These are phyloP conservation scores for Egretta garzetta DNA, from an alignment of 2,113 vertebrate species.

Conservation along the genomic window DNA sequence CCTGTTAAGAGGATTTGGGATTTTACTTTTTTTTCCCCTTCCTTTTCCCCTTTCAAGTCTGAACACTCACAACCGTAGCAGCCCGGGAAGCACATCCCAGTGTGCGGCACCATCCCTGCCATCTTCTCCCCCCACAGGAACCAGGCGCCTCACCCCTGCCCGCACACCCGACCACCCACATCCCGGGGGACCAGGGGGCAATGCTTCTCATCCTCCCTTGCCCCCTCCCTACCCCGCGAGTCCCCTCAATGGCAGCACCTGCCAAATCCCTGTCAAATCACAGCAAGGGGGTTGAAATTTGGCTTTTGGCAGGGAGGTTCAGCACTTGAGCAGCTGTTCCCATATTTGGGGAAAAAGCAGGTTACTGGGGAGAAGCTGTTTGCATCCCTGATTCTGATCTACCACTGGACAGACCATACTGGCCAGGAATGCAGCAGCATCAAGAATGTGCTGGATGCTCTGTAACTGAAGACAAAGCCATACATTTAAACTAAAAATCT, in stretches of 20 bases:
- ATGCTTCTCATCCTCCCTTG: fast-evolving
- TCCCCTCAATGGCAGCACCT: neutral
- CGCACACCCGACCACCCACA: fast-evolving
- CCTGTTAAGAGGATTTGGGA: neutral
- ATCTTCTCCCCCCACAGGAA: fast-evolving
- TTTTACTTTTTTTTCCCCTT: neutral
- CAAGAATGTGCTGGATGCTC: neutral
- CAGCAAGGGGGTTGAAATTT: neutral
- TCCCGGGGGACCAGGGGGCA: neutral
- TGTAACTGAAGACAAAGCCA: neutral
- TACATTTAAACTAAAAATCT: neutral
- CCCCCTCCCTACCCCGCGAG: neutral
- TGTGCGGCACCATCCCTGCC: fast-evolving
- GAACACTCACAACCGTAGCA: neutral
- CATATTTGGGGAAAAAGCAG: neutral
- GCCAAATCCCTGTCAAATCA: neutral
- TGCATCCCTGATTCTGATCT: neutral
- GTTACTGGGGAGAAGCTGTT: neutral
- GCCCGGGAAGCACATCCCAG: neutral
- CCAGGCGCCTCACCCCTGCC: fast-evolving
- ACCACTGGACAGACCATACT: fast-evolving
- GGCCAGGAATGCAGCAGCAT: neutral
- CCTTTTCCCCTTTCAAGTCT: neutral
- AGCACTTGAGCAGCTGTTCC: neutral
- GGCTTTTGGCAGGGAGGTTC: neutral